Conservation (phyloP, 2,113 vertebrate species). For the Trochalopteron elliotii region DNA sequence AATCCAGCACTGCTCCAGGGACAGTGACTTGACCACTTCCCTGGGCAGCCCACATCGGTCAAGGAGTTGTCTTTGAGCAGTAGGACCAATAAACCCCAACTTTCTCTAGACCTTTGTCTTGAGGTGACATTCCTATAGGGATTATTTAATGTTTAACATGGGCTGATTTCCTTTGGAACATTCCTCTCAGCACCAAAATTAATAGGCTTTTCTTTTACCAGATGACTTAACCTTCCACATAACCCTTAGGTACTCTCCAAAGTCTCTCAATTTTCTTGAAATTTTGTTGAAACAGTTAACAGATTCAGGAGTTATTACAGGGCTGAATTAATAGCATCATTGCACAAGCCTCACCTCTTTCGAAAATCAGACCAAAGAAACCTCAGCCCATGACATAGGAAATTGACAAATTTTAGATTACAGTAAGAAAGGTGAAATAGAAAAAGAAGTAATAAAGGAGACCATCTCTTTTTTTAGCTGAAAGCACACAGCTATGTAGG, state of each 20-base stretch:
- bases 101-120: background rate
- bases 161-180: background rate
- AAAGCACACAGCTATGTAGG: background rate
- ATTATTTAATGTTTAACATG: background rate
- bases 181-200: background rate
- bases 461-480: background rate
- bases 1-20: background rate
- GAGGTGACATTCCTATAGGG: background rate
- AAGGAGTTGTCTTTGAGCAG: background rate
- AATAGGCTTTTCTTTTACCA: background rate
- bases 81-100: background rate
- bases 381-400: background rate
- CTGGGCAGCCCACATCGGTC: rapidly evolving
- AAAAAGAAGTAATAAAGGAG: background rate
- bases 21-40: background rate
- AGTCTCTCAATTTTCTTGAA: background rate
- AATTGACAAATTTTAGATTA: background rate
- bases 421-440: background rate
- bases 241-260: background rate
- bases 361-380: background rate
- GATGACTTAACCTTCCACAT: background rate
- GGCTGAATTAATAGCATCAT: background rate
- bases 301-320: background rate
- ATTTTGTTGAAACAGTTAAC: background rate
- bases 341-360: background rate